phyloP scores from a whole-genome alignment of 2,113 vertebrate genomes.

The Candoia aspera region DNA sequence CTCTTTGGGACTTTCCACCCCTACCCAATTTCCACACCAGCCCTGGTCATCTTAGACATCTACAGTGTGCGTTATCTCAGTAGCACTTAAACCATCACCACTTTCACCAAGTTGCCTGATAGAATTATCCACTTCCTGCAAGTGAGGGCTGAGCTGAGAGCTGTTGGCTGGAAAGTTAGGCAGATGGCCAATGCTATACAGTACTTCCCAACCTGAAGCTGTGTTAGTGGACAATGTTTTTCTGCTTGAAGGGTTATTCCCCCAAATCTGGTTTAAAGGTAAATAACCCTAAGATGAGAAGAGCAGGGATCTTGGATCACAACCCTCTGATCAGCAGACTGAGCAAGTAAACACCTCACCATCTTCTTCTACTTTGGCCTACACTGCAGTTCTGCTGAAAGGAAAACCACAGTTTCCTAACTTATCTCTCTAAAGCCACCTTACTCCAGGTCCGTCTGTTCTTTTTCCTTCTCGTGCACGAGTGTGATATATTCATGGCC shows the following conservation, averaged over 20 bases:
- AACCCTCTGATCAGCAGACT: not conserved
- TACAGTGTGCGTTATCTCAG: too few relatives aligned
- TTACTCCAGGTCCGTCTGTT: rapidly evolving
- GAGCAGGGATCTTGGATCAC: not conserved
- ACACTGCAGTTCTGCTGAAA: not conserved
- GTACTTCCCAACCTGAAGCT: not conserved
- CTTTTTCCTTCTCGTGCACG: not conserved
- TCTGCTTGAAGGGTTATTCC: not conserved
- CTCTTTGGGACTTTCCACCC: too few relatives aligned
- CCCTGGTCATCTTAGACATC: too few relatives aligned
- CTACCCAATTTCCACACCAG: too few relatives aligned
- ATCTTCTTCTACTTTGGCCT: not conserved
- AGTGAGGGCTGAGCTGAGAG: not conserved
- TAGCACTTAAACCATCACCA: too few relatives aligned
- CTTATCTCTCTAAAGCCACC: too few relatives aligned
- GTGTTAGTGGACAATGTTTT: not conserved
- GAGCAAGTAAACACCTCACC: not conserved
- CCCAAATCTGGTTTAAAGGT: not conserved
- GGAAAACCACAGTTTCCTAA: not conserved
- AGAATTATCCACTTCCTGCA: not conserved
- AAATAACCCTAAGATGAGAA: not conserved
- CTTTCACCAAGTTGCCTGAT: too few relatives aligned
- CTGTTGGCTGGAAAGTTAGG: not conserved
- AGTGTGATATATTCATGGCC: not conserved
- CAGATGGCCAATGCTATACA: not conserved